Evolutionary conservation across 1,140 invertebrate species (phyloP), one percentile per base, ranked within the genome.

Genomic region (Battus philenor): DNA sequence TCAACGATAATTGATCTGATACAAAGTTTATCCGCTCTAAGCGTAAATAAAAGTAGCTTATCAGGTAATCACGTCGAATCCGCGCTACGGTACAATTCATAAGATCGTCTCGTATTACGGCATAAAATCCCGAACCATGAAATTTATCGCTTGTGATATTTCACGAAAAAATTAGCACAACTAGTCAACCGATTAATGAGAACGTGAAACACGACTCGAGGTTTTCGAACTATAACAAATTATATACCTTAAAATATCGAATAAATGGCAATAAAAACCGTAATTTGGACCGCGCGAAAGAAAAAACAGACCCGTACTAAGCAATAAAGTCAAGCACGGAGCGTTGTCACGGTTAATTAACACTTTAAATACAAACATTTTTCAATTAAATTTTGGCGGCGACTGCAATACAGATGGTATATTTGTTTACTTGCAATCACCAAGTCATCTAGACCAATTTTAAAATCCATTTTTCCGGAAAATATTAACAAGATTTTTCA

Each of bases 101-200:
- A 50, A 47, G 50, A 50, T 47, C 55, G 52, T 58, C 58, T 73
- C 63, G 63, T 63, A 64, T 66, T 68, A 64, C 65, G 41, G 59
- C 68, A 70, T 69, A 58, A 75, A 69, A 62, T 52, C 36, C 59
- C 64, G 60, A 56, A 59, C 58, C 73, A 74, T 75, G 66, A 77
- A 77, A 72, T 70, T 70, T 62, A 59, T 66, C 43, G 59, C 47
- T 57, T 54, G 61, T 63, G 65, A 74, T 67, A 71, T 69, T 67
- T 60, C 59, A 69, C 56, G 51, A 81, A 81, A 82, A 82, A 79
- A 76, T 72, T 67, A 77, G 72, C 76, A 67, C 70, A 77, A 66
- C 79, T 75, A 83, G 52, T 80, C 68, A 77, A 80, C 52, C 79
- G 73, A 59, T 64, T 76, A 80, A 83, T 77, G 63, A 74, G 67